These are phyloP conservation scores for Bilobella aurantiaca DNA, from an alignment of 1,140 invertebrate species.

Conservation along the genomic window DNA sequence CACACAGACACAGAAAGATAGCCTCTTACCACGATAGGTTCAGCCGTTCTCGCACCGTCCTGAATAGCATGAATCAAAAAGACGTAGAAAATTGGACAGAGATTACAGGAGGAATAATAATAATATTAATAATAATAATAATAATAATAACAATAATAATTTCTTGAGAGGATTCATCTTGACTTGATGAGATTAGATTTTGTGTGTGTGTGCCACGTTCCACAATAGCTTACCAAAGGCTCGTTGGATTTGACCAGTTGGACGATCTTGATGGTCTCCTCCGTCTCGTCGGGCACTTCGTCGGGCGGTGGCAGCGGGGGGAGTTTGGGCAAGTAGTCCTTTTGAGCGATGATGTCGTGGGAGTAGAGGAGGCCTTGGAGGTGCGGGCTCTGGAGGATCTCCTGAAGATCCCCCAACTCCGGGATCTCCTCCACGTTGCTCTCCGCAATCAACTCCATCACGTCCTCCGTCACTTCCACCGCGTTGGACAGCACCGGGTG, in stretches of 20 bases:
- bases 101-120: no score
- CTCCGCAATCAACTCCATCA: no score
- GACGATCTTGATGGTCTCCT: conserved; percentile 93
- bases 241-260: conserved; percentile 94
- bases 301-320: conserved; percentile 70
- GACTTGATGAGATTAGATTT: no score
- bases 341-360: conserved; percentile 87
- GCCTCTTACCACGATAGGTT: conserved; percentile 93
- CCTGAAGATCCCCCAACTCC: conserved; percentile 58
- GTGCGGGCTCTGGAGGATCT: conserved; percentile 69
- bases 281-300: conserved; percentile 81
- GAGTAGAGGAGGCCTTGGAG: conserved; percentile 79
- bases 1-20: no score
- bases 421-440: conserved; percentile 53
- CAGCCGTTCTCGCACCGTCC: conserved; percentile 77
- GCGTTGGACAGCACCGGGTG: no score
- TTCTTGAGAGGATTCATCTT: no score
- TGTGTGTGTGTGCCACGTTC: no score
- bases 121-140: no score
- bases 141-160: no score
- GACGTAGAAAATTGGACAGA: no score
- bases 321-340: conserved; percentile 84
- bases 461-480: no score
- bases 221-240: conserved; percentile 85
- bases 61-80: conserved; percentile 37